Base-by-base conservation (phyloP, 2,888 invertebrate species). In the Embidobia sp. region DNA sequence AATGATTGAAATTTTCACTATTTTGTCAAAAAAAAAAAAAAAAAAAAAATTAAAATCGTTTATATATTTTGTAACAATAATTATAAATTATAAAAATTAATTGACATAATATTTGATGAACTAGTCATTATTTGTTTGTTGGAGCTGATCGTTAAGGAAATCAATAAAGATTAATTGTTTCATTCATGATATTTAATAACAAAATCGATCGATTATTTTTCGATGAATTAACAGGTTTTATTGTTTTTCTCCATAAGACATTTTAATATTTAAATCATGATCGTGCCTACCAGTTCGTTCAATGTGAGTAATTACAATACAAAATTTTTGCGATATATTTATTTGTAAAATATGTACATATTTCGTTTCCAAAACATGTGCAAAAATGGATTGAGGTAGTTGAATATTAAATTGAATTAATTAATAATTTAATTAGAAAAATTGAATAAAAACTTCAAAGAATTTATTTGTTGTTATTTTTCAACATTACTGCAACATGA, bases 301-400 rank as follows among this genome's bases (percentile, higher is more conserved):
- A 19, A 66, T 66, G 66, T 63, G 49, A 61, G 31, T 55, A 48
- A 57, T 31, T 31, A 49, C 13, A 46, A 18, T 16, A 3, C 6
- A 40, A 59, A 63, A 31, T 18, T 48, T 53, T 51, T 42, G 61
- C 46, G 26, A 46, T 31, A 67, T 66, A 74, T 66, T 74, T 74
- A 74, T 74, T 74, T 74, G 74, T 73, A 73, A 64, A 66, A 66
- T 73, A 73, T 73, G 66, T 73, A 73, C 18, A 73, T 73, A 73
- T 66, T 66, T 66, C 27, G 49, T 73, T 64, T 66, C 33, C 26
- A 64, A 73, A 66, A 29, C 8, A 66, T 6, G 53, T 74, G 66
- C 74, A 74, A 66, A 57, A 66, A 74, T 67, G 53, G 40, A 66
- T 67, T 74, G 61, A 67, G 61, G 59, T 74, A 74, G 74, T 74